Base-by-base conservation (phyloP, 1,140 invertebrate genomes). In the Drosophila willistoni region DNA sequence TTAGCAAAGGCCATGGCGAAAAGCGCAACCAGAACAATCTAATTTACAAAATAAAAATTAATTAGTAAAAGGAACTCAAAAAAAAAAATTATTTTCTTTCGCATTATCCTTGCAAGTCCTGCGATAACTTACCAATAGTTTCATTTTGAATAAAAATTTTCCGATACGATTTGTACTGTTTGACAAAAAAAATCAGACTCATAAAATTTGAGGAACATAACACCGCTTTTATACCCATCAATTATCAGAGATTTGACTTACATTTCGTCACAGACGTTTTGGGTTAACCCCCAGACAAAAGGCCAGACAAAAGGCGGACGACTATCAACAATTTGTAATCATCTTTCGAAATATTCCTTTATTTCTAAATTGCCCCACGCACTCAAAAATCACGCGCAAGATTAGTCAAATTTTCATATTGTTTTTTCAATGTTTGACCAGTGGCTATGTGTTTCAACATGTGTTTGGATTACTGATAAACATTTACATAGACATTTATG, bases 21-120 rank as follows among this genome's bases (percentile, higher is more conserved):
- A 0, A 73, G 33, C 1, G 60, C 71, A 59, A 72, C 0, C 17
- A 73, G 64, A 9, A 73, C 41, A 36, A 73, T 41, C 71, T 72
- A 34, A 13, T 41, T 14, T 7, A 17, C 7, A 39, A 36, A 64
- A 9, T 4, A 0, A 29, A 12, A 51, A 22, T 47, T 3, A 22
- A 51, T 12, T 51, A 12, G 10, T 51, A 3, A 22, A 22, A 22
- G 1, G 19, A 22, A 22, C 19, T 22, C 19, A 22, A 22, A 22
- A 22, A 22, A 22, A 22, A 22, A 1, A 22, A 22, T 1, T 22
- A 22, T 22, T 22, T 1, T 22, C 19, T 2, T 22, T 25, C 4
- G 22, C 22, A 25, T 25, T 39, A 39, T 12, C 36, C 36, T 39
- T 12, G 34, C 34, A 10, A 19, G 7, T 64, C 7, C 17, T 54